Conservation (phyloP, 2,797 vertebrate species). For the Acestrorhynchus altus region DNA sequence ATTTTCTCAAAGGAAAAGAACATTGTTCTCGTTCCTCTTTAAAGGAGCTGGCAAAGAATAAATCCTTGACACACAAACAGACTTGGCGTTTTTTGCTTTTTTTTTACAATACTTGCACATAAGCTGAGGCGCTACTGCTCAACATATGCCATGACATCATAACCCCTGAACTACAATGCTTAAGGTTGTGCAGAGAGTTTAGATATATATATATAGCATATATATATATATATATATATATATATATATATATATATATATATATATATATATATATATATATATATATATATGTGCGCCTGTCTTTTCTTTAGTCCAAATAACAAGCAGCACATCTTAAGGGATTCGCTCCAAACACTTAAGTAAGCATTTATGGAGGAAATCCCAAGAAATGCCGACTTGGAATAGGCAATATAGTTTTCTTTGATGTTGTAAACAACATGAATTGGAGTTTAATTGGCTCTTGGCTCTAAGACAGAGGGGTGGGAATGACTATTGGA, state of each 20-base stretch:
- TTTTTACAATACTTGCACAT: background rate
- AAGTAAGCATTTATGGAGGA: background rate
- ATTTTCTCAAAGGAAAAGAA: background rate
- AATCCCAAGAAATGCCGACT: slow-evolving; percentile 14
- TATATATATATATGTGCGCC: too few relatives aligned
- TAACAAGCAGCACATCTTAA: background rate
- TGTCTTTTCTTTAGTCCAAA: background rate
- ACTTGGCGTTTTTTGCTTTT: background rate
- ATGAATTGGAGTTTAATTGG: slow-evolving; percentile 17
- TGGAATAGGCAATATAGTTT: background rate
- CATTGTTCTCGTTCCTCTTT: background rate
- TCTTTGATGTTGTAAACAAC: slow-evolving; percentile 22
- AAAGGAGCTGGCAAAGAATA: background rate
- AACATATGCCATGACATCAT: too few relatives aligned
- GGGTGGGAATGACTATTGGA: background rate
- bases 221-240: too few relatives aligned
- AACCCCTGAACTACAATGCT: too few relatives aligned
- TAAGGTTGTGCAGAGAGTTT: too few relatives aligned
- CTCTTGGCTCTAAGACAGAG: background rate
- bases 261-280: too few relatives aligned
- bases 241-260: too few relatives aligned
- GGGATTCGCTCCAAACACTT: background rate
- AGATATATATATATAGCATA: too few relatives aligned
- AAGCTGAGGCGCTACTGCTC: too few relatives aligned
- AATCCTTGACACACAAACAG: background rate